These are phyloP conservation scores for Ommatoiulus sabulosus DNA, from an alignment of 2,888 invertebrate genomes.

Conservation along the genomic window DNA sequence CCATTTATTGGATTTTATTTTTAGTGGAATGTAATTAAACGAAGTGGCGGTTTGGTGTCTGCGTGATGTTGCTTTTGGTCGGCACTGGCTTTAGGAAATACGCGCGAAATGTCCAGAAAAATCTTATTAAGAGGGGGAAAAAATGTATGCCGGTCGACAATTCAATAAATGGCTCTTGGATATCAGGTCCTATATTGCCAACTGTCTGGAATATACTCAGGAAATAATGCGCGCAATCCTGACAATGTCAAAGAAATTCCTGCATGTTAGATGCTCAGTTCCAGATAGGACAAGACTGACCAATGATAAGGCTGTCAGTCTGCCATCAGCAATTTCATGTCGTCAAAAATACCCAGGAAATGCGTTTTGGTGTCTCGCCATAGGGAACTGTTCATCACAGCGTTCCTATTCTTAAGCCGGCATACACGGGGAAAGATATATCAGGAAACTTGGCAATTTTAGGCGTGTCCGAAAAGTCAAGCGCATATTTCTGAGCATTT, in stretches of 20 bases:
- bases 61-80: neutral
- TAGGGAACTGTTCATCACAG: no score
- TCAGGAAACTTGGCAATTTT: no score
- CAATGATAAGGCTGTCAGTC: neutral
- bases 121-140: neutral
- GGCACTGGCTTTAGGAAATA: neutral
- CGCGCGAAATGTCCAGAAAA: neutral
- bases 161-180: no score
- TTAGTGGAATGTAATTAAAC: conserved; percentile 41
- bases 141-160: neutral
- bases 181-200: no score
- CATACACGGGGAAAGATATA: no score
- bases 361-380: no score
- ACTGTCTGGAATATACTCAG: no score
- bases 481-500: no score
- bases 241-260: neutral
- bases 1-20: conserved; percentile 45
- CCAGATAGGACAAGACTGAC: neutral
- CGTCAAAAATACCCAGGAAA: no score
- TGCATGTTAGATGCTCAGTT: neutral
- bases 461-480: no score
- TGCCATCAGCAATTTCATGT: no score
- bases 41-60: conserved; percentile 11
- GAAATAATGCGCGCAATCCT: neutral
- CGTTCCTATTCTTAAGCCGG: no score